Base-by-base conservation (phyloP, 92 coral and sea anemone genomes). In the Actinernus sp. region DNA sequence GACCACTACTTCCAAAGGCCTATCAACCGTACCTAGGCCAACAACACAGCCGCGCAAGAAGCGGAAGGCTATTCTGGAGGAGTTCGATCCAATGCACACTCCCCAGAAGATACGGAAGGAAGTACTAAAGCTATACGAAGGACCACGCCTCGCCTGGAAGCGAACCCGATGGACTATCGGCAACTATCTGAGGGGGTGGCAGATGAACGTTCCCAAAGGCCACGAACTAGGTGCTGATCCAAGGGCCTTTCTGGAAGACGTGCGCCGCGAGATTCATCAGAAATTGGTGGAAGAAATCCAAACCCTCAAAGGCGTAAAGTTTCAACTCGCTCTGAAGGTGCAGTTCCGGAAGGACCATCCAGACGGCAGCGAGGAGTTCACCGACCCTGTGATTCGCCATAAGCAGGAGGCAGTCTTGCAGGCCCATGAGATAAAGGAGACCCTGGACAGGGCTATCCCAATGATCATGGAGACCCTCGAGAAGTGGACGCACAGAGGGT, bases 351-450 rank as follows among this genome's bases (percentile, higher is more conserved):
- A 58, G 65, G 31, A 13, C 22, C 17, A 0, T 13, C 41, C 44
- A 23, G 50, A 58, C 13, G 16, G 38, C 17, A 13, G 17, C 16
- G 27, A 5, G 18, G 0, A 0, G 26, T 14, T 12, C 16, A 19
- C 49, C 18, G 65, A 58, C 31, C 27, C 32, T 8, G 26, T 34
- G 12, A 4, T 60, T 1, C 61, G 50, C 19, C 52, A 21, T 17
- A 24, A 41, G 50, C 68, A 61, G 54, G 52, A 61, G 68, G 52
- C 32, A 3, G 29, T 61, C 39, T n/a, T 61, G 9, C 63, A 56
- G 46, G 19, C 14, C 13, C 7, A 12, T 11, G 68, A 11, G 17
- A 30, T 50, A 16, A 11, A 49, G 4, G 62, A 38, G 12, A 29
- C 44, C 20, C 20, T 61, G 11, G 2, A 28, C 48, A 4, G 30